These are phyloP conservation scores for Bugulina stolonifera DNA, from an alignment of 2,888 invertebrate genomes.

Conservation along the genomic window DNA sequence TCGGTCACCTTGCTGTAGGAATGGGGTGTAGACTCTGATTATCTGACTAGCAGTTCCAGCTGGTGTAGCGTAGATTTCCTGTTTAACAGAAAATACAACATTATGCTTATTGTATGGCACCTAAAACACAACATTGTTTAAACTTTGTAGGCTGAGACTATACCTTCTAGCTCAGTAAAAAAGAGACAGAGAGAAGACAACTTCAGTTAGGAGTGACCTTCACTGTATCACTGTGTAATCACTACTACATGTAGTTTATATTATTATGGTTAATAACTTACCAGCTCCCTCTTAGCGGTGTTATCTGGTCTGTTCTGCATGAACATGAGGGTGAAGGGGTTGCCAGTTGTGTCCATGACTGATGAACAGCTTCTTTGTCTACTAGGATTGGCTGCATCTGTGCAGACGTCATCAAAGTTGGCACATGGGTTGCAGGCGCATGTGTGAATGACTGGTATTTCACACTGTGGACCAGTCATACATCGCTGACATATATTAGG, in stretches of 20 bases:
- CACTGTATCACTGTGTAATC: too few species aligned
- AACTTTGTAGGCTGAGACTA: too few species aligned
- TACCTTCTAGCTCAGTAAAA: too few species aligned
- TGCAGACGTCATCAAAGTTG: background rate
- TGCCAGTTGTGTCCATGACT: constrained; percentile 12
- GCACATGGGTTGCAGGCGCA: constrained; percentile 19
- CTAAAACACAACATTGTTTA: too few species aligned
- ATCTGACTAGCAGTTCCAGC: too few species aligned
- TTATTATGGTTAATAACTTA: too few species aligned
- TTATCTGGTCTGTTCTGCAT: constrained; percentile 23
- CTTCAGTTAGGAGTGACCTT: too few species aligned
- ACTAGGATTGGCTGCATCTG: background rate
- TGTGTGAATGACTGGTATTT: background rate
- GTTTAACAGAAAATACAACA: background rate
- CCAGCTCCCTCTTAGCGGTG: constrained; percentile 3
- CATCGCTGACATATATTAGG: background rate
- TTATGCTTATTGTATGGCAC: too few species aligned
- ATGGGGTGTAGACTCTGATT: background rate
- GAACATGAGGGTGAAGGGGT: constrained; percentile 15
- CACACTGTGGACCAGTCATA: background rate
- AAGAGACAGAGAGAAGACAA: too few species aligned
- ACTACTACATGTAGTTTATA: too few species aligned
- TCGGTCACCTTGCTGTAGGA: background rate
- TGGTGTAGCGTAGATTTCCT: too few species aligned
- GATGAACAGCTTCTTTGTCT: background rate